Conservation (phyloP, 2,888 invertebrate genomes). For the Parnassius glacialis region DNA sequence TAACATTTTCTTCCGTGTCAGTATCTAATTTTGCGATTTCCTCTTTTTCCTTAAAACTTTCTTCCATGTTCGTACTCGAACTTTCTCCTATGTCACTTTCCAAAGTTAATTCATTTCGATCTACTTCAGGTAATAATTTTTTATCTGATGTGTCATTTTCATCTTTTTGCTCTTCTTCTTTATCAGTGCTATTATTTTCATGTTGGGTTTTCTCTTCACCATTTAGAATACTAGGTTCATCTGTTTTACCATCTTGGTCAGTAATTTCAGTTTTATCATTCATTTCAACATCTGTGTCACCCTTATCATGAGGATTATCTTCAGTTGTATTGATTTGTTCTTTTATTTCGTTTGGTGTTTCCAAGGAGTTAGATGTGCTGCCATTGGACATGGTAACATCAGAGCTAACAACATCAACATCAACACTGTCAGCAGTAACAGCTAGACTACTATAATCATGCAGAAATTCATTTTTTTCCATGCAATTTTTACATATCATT, state of each 20-base stretch:
- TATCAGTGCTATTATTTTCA: not conserved
- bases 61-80: constrained; percentile 2
- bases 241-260: constrained; percentile 6
- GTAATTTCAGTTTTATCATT: constrained; percentile 8
- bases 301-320: constrained; percentile 24
- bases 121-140: not conserved
- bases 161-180: not conserved
- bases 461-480: constrained; percentile 88
- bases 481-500: constrained; percentile 91
- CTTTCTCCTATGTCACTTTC: not conserved
- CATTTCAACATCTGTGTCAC: constrained; percentile 26
- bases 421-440: constrained; percentile 50
- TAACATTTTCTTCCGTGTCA: constrained; percentile 12
- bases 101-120: not conserved
- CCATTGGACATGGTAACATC: constrained; percentile 24
- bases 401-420: constrained; percentile 42
- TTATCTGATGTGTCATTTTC: not conserved
- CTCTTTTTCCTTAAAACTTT: constrained; percentile 19
- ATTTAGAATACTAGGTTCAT: not conserved
- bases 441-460: constrained; percentile 83
- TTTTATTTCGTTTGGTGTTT: constrained; percentile 10
- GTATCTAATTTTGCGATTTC: not conserved
- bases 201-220: not conserved
- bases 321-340: constrained; percentile 1
- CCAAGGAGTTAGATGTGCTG: constrained; percentile 21